phyloP scores from a whole-genome alignment of 2,888 invertebrate species.

The Drosophila algonquin region DNA sequence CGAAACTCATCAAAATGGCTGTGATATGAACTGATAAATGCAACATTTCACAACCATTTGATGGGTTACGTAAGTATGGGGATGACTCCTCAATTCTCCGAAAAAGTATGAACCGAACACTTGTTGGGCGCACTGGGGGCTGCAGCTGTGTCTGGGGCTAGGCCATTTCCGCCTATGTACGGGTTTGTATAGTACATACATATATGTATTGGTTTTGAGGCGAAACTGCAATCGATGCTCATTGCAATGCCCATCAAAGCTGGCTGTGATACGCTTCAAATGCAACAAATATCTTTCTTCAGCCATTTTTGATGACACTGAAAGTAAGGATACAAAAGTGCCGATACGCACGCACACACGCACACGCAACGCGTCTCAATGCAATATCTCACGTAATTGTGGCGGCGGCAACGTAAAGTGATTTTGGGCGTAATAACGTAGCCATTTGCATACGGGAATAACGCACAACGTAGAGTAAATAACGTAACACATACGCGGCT shows the following conservation, averaged over 20 bases:
- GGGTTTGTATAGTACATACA: neutral
- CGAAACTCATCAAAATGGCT: conserved; percentile 84
- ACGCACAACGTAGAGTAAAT: conserved; percentile 46
- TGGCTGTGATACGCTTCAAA: conserved; percentile 84
- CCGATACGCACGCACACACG: conserved; percentile 32
- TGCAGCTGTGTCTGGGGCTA: conserved; percentile 5
- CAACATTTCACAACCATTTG: conserved; percentile 84
- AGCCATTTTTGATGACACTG: conserved; percentile 84
- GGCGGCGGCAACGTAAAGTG: conserved; percentile 42
- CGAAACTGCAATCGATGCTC: conserved; percentile 51
- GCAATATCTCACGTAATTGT: conserved; percentile 59
- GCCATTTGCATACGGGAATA: conserved; percentile 33
- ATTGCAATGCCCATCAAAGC: conserved; percentile 84
- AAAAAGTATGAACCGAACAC: conserved; percentile 49
- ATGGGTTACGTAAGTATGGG: conserved; percentile 82
- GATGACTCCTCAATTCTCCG: neutral
- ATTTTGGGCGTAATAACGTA: conserved; percentile 54
- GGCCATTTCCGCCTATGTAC: neutral
- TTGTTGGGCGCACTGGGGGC: conserved; percentile 44
- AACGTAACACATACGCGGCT: conserved; percentile 55
- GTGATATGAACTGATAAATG: conserved; percentile 81
- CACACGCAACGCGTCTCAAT: conserved; percentile 35
- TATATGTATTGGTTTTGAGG: neutral
- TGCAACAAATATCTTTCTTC: conserved; percentile 80
- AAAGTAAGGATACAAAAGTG: conserved; percentile 67